Base-by-base conservation (phyloP, 1,140 invertebrate genomes). In the Lysiphlebus fabarum region DNA sequence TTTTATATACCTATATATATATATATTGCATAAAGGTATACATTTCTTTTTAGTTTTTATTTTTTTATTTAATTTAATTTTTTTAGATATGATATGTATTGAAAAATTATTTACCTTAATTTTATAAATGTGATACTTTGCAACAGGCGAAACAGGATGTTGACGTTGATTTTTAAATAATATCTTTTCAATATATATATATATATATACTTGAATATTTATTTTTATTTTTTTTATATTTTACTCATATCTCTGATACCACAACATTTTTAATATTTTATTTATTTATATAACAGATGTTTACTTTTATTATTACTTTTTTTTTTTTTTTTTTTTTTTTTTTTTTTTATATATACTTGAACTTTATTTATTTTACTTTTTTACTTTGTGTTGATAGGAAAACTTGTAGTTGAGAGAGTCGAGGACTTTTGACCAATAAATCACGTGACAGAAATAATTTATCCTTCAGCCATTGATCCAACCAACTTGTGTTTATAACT, bases 131-230 rank as follows among this genome's bases (percentile, higher is more conserved):
- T 70, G 65, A 60, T 69, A 73, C 65, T 65, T 67, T 63, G 70
- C 67, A 69, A 67, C 59, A 64, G 66, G 69, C 64, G 66, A 73
- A 67, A 65, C 71, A 74, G 72, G 59, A 61, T 71, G 69, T 61
- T 55, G 66, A 64, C 70, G 69, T 61, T 55, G 66, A 64, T 70
- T 59, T 68, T 73, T 68, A 62, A 67, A n/a, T n/a, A n/a, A n/a
- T n/a, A n/a, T n/a, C n/a, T n/a, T n/a, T 4, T 26, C 17, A 26
- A 26, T 26, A 26, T 26, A 26, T 26, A 26, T 26, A 2, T 26
- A 2, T 4, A 26, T n/a, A n/a, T n/a, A 26, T 26, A 26, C 17
- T 47, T 53, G 33, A 44, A 49, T 48, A 17, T 40, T 26, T 44
- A 40, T 43, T 47, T 40, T 38, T 44, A 33, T 60, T 48, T 33